Conservation (phyloP, 2,888 invertebrate genomes). For the Polymixis flavicincta region DNA sequence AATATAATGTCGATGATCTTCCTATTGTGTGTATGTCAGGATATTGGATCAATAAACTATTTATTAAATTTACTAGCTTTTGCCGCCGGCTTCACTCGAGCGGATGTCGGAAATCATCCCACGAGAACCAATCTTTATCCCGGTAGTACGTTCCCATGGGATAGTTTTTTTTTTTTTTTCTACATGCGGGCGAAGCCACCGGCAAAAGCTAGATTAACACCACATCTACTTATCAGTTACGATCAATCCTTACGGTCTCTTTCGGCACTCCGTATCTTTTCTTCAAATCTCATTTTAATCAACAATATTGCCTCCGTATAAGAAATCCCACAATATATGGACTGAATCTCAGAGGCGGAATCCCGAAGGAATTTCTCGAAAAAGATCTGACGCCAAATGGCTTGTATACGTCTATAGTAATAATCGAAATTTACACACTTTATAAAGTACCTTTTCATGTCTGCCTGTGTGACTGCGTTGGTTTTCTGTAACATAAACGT, state of each 20-base stretch:
- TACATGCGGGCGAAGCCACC: too few species aligned
- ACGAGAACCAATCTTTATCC: too few species aligned
- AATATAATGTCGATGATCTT: too few species aligned
- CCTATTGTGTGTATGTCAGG: too few species aligned
- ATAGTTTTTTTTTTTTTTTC: too few species aligned
- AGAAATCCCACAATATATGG: slow-evolving; percentile 29
- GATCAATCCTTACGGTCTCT: slow-evolving; percentile 18
- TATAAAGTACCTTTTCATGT: not conserved
- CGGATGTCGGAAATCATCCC: too few species aligned
- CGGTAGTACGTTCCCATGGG: too few species aligned
- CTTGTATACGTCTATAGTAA: not conserved
- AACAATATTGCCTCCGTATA: slow-evolving; percentile 29
- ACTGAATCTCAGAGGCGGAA: slow-evolving; percentile 23
- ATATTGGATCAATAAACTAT: too few species aligned
- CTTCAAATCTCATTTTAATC: slow-evolving; percentile 47
- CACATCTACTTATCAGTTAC: slow-evolving; percentile 7
- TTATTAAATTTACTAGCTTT: too few species aligned
- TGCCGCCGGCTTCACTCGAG: too few species aligned
- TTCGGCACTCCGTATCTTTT: slow-evolving; percentile 21
- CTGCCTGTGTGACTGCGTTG: not conserved
- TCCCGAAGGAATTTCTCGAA: slow-evolving; percentile 42
- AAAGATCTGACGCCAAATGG: slow-evolving; percentile 41
- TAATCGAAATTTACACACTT: not conserved
- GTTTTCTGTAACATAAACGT: not conserved
- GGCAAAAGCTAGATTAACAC: not conserved